Conservation (phyloP, 2,113 vertebrate species). For the Arothron firmamentum region DNA sequence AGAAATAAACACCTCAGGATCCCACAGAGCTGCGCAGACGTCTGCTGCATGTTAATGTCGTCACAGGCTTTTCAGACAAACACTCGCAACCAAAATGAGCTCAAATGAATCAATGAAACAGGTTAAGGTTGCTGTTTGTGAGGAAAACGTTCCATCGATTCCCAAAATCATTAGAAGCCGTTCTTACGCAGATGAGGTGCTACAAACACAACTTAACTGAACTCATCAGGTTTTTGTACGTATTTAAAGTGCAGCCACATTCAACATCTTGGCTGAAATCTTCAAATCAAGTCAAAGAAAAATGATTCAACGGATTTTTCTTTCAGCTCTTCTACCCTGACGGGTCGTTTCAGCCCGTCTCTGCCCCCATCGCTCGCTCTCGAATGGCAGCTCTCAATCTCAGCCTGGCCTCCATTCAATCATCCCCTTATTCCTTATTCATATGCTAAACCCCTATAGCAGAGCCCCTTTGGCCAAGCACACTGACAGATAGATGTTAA, state of each 20-base stretch:
- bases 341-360: constrained; percentile 35
- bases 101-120: not conserved
- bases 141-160: too few relatives aligned
- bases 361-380: constrained; percentile 33
- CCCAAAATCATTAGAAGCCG: too few relatives aligned
- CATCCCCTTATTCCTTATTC: constrained; percentile 71
- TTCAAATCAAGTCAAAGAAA: constrained; percentile 3
- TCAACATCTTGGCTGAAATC: not conserved
- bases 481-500: constrained; percentile 72
- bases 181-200: too few relatives aligned
- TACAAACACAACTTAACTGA: too few relatives aligned
- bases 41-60: constrained; percentile 55
- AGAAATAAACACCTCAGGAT: constrained; percentile 75
- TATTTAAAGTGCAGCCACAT: too few relatives aligned
- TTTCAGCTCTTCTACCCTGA: constrained; percentile 7
- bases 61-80: not conserved
- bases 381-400: constrained; percentile 66
- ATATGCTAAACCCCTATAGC: constrained; percentile 72
- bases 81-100: not conserved
- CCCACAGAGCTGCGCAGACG: constrained; percentile 61
- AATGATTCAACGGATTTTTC: constrained; percentile 13
- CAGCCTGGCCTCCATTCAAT: constrained; percentile 56
- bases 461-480: constrained; percentile 66
- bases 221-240: too few relatives aligned
- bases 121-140: not conserved